Evolutionary conservation across 2,888 invertebrate genomes (phyloP), one percentile per base, ranked within the genome.

Genomic region (Horisme vitalbata): DNA sequence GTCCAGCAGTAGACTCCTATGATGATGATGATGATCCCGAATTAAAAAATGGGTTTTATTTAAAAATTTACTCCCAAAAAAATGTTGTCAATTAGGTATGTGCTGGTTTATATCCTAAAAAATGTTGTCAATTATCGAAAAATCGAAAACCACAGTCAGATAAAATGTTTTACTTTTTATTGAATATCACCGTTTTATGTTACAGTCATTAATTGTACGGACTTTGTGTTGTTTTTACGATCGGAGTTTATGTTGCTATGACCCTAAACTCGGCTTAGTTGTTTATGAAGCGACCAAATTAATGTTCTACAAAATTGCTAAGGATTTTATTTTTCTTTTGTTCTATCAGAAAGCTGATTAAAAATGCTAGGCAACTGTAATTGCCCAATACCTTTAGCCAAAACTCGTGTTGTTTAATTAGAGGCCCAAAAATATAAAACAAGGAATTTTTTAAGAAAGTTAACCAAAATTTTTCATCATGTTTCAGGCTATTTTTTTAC

Each of bases 191-290:
- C 38, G 27, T 68, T 55, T 63, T 64, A 60, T 65, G 59, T 58
- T 52, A 48, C 28, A 47, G 59, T 61, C 70, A 72, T 75, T 71
- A 76, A 73, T 74, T 71, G 63, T 55, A 55, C 62, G 53, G 63
- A 68, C 59, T 73, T 71, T 65, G 67, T 71, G 66, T 63, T 66
- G 58, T 53, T 69, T 76, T 79, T 75, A 77, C 68, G 68, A 63
- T 41, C 59, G 43, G 59, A 68, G n/a, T 79, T 79, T 75, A 76
- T 69, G 72, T 70, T 61, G 48, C 54, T 61, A 65, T 59, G 61
- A 59, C 64, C 61, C 65, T 67, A 68, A 73, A 67, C 61, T 63
- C 57, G 55, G 63, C 63, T 74, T 65, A 69, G 65, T 64, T 67
- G 66, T 74, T 75, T 76, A 72, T 64, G 65, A 63, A 61, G 58